phyloP scores from a whole-genome alignment of 2,113 vertebrate genomes.

The Chloroceryle aenea region DNA sequence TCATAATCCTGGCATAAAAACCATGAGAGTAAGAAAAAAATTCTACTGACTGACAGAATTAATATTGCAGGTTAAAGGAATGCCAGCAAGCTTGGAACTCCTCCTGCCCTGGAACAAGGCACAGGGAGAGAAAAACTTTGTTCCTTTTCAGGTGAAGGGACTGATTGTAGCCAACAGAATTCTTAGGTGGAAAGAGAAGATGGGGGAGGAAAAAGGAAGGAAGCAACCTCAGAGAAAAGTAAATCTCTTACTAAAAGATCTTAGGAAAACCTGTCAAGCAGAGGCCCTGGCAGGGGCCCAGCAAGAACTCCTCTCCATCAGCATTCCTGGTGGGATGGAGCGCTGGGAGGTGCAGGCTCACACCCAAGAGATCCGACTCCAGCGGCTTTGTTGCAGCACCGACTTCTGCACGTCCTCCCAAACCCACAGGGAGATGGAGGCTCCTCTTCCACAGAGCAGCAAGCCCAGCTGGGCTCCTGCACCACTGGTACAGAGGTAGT shows the following conservation, averaged over 20 bases:
- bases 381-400: fast-evolving
- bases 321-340: background rate
- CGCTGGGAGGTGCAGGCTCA: background rate
- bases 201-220: background rate
- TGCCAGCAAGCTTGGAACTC: background rate
- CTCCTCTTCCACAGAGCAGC: background rate
- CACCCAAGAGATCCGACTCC: fast-evolving
- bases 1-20: background rate
- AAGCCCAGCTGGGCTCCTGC: background rate
- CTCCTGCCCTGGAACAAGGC: background rate
- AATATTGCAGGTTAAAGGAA: background rate
- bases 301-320: background rate
- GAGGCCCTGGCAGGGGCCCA: background rate
- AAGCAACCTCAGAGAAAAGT: background rate
- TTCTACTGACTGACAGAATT: background rate
- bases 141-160: background rate
- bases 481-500: background rate
- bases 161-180: background rate
- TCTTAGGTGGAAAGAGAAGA: background rate
- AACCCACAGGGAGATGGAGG: fast-evolving
- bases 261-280: background rate
- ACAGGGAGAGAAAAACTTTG: background rate
- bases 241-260: background rate
- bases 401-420: background rate
- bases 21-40: background rate